Base-by-base conservation (phyloP, 2,888 invertebrate species). In the Disparrhopalites patrizii region DNA sequence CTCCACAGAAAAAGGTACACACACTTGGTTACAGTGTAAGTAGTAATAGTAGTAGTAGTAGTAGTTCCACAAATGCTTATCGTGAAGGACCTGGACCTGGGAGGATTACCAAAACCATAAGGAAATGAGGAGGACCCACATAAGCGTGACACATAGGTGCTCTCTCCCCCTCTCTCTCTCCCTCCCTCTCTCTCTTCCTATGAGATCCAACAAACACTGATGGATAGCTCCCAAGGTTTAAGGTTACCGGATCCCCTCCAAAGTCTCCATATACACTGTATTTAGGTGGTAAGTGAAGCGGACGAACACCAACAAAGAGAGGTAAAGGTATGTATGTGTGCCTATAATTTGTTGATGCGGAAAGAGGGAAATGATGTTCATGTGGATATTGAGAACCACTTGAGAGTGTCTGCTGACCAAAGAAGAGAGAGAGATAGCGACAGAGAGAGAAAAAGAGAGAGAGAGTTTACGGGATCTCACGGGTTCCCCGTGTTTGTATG, bases 281-380 rank as follows among this genome's bases (percentile, higher is more conserved):
- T 56, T 56, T 56, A 47, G 60, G 47, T 47, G 31, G 60, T 50
- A 60, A 60, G 47, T 60, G 27, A 27, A 31, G 60, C 60, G 60
- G 20, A 31, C 50, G 60, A 40, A 50, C 27, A 60, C 18, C 50
- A 47, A 60, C 60, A 60, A 60, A 47, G 60, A 60, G 27, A 60
- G 33, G 50, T 60, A 60, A n/a, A n/a, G n/a, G n/a, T n/a, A n/a
- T n/a, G n/a, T n/a, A n/a, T n/a, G n/a, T n/a, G n/a, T n/a, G n/a
- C n/a, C n/a, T n/a, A n/a, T n/a, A n/a, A 60, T 47, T 60, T 60
- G 60, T 60, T 60, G 60, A 60, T 60, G 60, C 40, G 43, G 57
- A 58, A 28, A 43, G 43, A 43, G 40, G 47, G 13, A 47, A 47
- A 47, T 47, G 25, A 47, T 47, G n/a, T n/a, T n/a, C n/a, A 47